Base-by-base conservation (phyloP, 2,888 invertebrate genomes). In the Pycnomerus fuliginosus region DNA sequence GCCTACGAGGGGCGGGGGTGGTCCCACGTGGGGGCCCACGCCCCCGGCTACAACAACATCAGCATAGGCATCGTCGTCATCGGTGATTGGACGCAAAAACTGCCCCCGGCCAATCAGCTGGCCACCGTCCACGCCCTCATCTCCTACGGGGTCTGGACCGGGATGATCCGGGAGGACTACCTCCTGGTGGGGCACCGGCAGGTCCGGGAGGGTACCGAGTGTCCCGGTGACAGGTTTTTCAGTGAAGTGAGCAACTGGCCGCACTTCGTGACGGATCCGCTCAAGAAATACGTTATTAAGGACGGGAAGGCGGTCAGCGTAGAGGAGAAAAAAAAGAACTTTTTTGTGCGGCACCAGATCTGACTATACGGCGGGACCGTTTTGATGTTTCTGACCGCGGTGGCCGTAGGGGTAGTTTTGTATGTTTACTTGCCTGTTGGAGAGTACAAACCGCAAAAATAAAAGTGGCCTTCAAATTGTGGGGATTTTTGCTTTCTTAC, bases 1-100 rank as follows among this genome's bases (percentile, higher is more conserved):
- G 83, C 78, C 3, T 88, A 86, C 67, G 80, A 80, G 51, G 87
- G 85, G 1, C 76, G 87, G 2, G 86, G 87, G 0, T 89, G 87
- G 82, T 74, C 78, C 34, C 69, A 71, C 1, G 69, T 80, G 0
- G 88, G 87, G 1, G 85, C 87, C 0, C 89, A 90, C 67, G 82
- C 87, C 0, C 78, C 80, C 2, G 70, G 69, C 42, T 86, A 83
- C 71, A 88, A 84, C 68, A 73, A 74, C 48, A 74, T 75, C 61
- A 85, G 85, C 64, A 76, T 86, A 29, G 87, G 86, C 11, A 81
- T 87, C 46, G 83, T 83, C 51, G 64, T 87, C 7, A 86, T 87
- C 46, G 87, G 87, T 5, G 83, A 85, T 61, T 87, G 83, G 81
- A 75, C 75, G 73, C 84, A 62, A 22, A 70, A 76, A 48, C 59